These are phyloP conservation scores for Cynopterus brachyotis DNA, from an alignment of 2,113 vertebrate species.

Conservation along the genomic window DNA sequence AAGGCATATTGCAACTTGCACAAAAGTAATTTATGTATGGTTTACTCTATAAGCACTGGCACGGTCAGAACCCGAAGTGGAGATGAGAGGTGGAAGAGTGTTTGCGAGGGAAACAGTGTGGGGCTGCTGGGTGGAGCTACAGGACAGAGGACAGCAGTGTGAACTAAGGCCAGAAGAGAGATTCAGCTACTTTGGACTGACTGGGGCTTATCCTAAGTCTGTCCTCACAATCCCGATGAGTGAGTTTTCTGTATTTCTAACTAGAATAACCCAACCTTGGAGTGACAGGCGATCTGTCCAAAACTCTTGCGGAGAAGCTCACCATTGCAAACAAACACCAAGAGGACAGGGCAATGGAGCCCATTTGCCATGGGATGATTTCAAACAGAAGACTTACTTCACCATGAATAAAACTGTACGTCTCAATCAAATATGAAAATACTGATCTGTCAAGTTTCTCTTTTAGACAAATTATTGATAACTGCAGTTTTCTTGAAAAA, in stretches of 20 bases:
- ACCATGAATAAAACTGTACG: neutral
- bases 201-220: neutral
- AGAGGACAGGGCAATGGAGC: neutral
- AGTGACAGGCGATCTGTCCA: neutral
- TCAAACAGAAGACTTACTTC: neutral
- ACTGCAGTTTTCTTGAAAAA: neutral
- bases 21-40: neutral
- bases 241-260: neutral
- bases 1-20: neutral
- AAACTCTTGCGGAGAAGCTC: neutral
- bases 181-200: neutral
- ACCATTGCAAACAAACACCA: neutral
- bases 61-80: neutral
- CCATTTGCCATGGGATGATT: neutral
- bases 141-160: neutral
- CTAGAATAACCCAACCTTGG: neutral
- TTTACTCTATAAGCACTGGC: neutral
- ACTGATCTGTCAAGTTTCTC: neutral
- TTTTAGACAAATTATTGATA: neutral
- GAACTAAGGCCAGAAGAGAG: neutral
- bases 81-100: neutral
- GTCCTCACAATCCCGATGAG: neutral
- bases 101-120: neutral
- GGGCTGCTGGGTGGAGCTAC: fast-evolving
- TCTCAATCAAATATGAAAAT: neutral